phyloP scores from a whole-genome alignment of 2,888 invertebrate species.

The Sisyra terminalis region DNA sequence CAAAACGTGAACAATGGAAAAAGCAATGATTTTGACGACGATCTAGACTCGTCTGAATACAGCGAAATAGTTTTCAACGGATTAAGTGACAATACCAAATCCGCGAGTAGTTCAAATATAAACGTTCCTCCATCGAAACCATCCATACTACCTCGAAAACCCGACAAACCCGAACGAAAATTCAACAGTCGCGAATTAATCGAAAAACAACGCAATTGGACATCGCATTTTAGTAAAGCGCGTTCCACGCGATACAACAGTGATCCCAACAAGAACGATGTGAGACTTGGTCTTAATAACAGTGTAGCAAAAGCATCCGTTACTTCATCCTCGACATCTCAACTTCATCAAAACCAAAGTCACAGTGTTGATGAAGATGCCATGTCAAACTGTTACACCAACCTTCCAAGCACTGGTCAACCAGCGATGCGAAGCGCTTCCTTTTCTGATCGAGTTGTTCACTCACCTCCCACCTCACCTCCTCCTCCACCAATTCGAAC shows the following conservation, averaged over 20 bases:
- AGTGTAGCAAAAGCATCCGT: slow-evolving; percentile 10
- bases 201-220: slow-evolving; percentile 85
- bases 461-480: slow-evolving; percentile 28
- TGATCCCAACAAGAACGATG: slow-evolving; percentile 43
- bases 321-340: slow-evolving; percentile 1
- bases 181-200: slow-evolving; percentile 73
- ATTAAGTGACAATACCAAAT: slow-evolving; percentile 14
- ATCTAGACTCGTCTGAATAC: slow-evolving; percentile 9
- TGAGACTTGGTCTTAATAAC: slow-evolving; percentile 29
- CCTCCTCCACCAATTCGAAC: slow-evolving; percentile 29
- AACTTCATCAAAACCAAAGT: not conserved
- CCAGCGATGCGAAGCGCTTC: slow-evolving; percentile 36
- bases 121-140: slow-evolving; percentile 2
- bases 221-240: slow-evolving; percentile 73
- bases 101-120: not conserved
- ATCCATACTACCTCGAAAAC: slow-evolving; percentile 37
- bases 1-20: slow-evolving; percentile 13
- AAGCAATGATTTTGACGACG: slow-evolving; percentile 11
- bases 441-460: slow-evolving; percentile 30
- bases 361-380: not conserved
- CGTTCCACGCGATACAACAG: slow-evolving; percentile 44
- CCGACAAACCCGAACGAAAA: slow-evolving; percentile 69
- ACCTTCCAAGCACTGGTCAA: slow-evolving; percentile 7
- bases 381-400: not conserved
- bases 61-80: slow-evolving; percentile 8